Base-by-base conservation (phyloP, 2,797 vertebrate genomes). In the Mycteria americana region DNA sequence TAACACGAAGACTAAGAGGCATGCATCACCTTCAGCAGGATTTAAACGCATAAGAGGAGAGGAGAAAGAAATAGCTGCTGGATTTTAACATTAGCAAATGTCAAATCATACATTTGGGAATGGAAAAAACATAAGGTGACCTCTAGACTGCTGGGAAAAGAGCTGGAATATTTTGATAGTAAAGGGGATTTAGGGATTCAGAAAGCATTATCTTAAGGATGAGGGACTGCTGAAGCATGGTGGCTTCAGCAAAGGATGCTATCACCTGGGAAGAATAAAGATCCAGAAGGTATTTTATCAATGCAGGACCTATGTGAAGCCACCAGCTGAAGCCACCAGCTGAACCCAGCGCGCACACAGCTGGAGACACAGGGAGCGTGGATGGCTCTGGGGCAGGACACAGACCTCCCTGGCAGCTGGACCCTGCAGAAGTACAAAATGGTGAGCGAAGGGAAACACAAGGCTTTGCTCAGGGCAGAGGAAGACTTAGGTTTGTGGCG, bases 41-140 rank as follows among this genome's bases (percentile, higher is more conserved):
- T 95, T 88, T 85, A 72, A 75, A 82, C 57, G 51, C 5, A 4
- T 59, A 59, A 85, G 33, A 79, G 33, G 75, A 76, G 59, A 75
- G 50, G 43, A 89, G 70, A 69, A 91, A 43, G 73, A 92, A 88
- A 91, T 60, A 91, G 72, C 84, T 82, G 31, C 80, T 63, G 63
- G 92, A 85, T 92, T 92, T 85, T 46, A 82, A 56, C 64, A 30
- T 64, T 57, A 88, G 59, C 59, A 88, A 86, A 88, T 78, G 84
- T 94, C 68, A 92, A 79, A 57, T 30, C 25, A 10, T 64, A 46
- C 80, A 18, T 85, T 60, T 91, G 89, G 92, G 87, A 90, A 41
- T 46, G 80, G 59, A 81, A 57, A 76, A 75, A 73, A 59, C 1
- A 2, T 51, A 60, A 83, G 73, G 77, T 92, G 76, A 91, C 80